Percentiles rank a stretch among this genome's conserved stretches.
Conservation (phyloP, 64 coral and sea anemone species). For the Montipora efflorescens region DNA sequence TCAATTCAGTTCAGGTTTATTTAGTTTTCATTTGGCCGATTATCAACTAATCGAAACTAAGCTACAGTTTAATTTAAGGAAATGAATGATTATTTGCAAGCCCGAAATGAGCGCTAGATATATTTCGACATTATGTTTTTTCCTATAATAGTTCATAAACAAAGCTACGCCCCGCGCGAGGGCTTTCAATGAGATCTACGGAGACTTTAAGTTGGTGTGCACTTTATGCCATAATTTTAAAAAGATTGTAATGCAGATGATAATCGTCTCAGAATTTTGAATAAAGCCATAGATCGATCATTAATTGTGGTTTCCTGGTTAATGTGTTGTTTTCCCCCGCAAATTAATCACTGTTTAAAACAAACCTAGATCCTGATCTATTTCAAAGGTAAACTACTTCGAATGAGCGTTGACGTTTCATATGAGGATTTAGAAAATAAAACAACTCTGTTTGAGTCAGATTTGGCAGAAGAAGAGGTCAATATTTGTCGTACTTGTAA, state of each 20-base stretch:
- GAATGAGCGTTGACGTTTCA: neutral
- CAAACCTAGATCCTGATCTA: neutral
- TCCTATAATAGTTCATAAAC: neutral
- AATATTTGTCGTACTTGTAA: neutral
- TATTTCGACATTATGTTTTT: neutral
- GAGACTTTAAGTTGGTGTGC: neutral
- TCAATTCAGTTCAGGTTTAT: neutral
- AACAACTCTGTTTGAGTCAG: neutral
- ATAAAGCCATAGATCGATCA: slow-evolving; percentile 19
- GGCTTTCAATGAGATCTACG: neutral
- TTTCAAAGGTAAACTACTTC: slow-evolving; percentile 8
- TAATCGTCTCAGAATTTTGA: neutral
- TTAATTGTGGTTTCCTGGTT: slow-evolving; percentile 59
- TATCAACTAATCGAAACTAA: neutral
- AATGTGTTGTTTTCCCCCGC: neutral
- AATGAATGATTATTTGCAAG: neutral
- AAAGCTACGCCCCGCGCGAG: neutral
- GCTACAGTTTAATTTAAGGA: neutral
- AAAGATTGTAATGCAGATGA: neutral
- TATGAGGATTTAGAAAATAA: neutral
- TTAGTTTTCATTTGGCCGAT: neutral
- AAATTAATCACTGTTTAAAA: slow-evolving; percentile 25
- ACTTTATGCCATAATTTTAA: neutral
- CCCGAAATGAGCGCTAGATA: neutral
- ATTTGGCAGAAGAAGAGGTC: neutral